Conservation (phyloP, 2,797 vertebrate species). For the Phaenicophaeus curvirostris region DNA sequence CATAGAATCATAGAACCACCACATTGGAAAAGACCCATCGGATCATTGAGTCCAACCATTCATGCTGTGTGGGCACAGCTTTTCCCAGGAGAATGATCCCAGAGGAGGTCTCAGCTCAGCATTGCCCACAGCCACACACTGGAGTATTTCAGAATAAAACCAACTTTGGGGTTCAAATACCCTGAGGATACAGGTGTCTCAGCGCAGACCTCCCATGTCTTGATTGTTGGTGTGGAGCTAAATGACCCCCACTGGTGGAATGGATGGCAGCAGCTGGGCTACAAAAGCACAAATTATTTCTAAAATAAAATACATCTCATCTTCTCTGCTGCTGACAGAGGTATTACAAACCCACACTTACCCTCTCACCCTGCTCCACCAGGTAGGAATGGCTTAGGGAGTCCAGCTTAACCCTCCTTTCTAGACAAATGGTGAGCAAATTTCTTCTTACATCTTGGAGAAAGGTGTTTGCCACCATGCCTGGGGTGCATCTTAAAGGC, state of each 20-base stretch:
- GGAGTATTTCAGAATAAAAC: not conserved
- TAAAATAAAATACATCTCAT: not conserved
- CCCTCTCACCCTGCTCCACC: not conserved
- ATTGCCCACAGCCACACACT: rapidly evolving
- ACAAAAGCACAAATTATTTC: not conserved
- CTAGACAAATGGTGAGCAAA: not conserved
- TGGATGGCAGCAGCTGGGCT: rapidly evolving
- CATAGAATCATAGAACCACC: no score
- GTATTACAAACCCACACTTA: not conserved
- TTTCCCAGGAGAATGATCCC: not conserved
- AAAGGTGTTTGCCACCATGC: not conserved
- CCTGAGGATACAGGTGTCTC: not conserved
- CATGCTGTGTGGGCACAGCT: not conserved
- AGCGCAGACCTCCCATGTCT: not conserved
- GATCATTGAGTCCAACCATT: no score
- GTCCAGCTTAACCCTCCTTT: not conserved
- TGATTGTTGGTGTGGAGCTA: not conserved
- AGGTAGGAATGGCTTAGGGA: not conserved
- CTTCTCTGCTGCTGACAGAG: not conserved
- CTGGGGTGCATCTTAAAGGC: not conserved
- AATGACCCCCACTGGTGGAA: not conserved
- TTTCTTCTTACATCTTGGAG: rapidly evolving
- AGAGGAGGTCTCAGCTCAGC: not conserved
- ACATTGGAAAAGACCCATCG: no score
- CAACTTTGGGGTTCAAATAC: not conserved